phyloP scores from a whole-genome alignment of 2,888 invertebrate genomes.

The Agapostemon virescens region DNA sequence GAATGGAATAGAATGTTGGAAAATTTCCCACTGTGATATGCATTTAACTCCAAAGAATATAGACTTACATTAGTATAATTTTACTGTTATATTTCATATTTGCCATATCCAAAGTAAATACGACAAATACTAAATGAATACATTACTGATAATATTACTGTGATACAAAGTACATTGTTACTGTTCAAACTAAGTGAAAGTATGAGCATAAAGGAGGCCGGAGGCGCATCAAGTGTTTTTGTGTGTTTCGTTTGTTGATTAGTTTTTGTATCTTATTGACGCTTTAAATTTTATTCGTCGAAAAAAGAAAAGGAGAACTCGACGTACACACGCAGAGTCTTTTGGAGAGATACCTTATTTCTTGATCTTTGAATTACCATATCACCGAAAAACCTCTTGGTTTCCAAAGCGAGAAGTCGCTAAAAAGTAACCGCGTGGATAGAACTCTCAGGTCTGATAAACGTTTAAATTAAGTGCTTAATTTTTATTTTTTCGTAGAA shows the following conservation, averaged over 20 bases:
- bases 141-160: slow-evolving; percentile 78
- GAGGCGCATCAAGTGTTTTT: slow-evolving; percentile 71
- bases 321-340: slow-evolving; percentile 61
- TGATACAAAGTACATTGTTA: slow-evolving; percentile 79
- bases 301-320: slow-evolving; percentile 49
- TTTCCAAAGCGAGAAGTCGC: slow-evolving; percentile 55
- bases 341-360: slow-evolving; percentile 16
- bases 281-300: slow-evolving; percentile 64
- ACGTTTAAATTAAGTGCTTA: slow-evolving; percentile 69
- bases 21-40: slow-evolving; percentile 79
- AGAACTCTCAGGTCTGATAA: slow-evolving; percentile 70
- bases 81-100: slow-evolving; percentile 78
- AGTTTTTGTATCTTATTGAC: slow-evolving; percentile 69
- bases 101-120: slow-evolving; percentile 79
- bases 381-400: slow-evolving; percentile 36
- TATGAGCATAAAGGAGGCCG: slow-evolving; percentile 66
- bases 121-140: slow-evolving; percentile 76
- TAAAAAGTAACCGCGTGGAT: slow-evolving; percentile 71
- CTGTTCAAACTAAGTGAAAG: slow-evolving; percentile 76
- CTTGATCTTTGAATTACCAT: slow-evolving; percentile 66
- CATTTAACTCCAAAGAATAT: slow-evolving; percentile 80
- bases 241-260: slow-evolving; percentile 74
- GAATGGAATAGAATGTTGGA: slow-evolving; percentile 69
- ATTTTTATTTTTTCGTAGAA: slow-evolving; percentile 41
- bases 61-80: slow-evolving; percentile 79